Base-by-base conservation (phyloP, 2,888 invertebrate species). In the Drosophila paranaensis region DNA sequence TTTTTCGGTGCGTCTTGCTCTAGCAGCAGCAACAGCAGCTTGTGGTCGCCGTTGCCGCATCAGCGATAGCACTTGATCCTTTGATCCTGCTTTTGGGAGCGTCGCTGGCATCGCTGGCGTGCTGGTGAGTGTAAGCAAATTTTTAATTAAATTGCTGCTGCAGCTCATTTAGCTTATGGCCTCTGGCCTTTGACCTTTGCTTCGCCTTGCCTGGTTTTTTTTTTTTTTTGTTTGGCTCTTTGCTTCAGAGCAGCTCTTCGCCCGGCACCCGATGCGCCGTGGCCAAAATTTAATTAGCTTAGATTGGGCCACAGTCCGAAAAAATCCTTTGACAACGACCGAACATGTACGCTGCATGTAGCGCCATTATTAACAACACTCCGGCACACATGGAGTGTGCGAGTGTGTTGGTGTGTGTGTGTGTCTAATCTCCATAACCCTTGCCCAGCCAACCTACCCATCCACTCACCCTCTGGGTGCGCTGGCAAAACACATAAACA, bases 211-310 rank as follows among this genome's bases (percentile, higher is more conserved):
- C 20, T 20, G 2, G 20, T 20, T 20, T 20, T 20, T 20, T 20
- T 20, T 20, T 20, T 20, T 20, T 20, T 67, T 27, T 27, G n/a
- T 39, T 50, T 50, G 10, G 16, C 25, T 25, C 37, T 55, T 55
- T 13, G 55, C 68, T 69, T 62, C 55, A 16, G 45, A 43, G 35
- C 51, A 43, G 35, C 51, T 51, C 39, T 60, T 64, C 33, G 50
- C 43, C 35, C 37, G 46, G 46, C 55, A 55, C 60, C 33, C 74
- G 74, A 61, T 27, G n/a, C 40, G 71, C 53, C 43, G 71, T 84
- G 84, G 84, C 71, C 77, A 74, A 82, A 84, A 74, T 88, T 82
- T 88, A 84, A 84, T 84, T 84, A 84, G 84, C 83, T 88, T 82
- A 88, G 88, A 76, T 73, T 72, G 76, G 72, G 80, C 69, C 71